Evolutionary conservation across 2,888 invertebrate genomes (phyloP).

Genomic region (Epirrita christyi): DNA sequence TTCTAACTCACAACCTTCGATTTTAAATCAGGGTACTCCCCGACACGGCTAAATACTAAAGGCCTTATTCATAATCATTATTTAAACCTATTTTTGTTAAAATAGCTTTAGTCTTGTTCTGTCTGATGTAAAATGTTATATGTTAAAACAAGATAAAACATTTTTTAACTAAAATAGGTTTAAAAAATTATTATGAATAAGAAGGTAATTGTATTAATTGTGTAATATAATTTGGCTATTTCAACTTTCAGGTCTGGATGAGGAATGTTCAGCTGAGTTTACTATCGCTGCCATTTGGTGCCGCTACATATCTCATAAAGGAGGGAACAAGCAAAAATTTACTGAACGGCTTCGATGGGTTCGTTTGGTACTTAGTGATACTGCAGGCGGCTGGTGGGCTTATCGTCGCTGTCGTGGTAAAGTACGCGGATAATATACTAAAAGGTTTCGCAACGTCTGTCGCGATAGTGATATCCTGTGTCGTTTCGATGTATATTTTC

Average conservation of each 20-base stretch:
- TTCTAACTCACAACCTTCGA: too few species aligned
- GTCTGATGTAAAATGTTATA: too few species aligned
- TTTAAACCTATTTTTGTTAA: too few species aligned
- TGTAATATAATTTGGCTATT: slow-evolving; percentile 1
- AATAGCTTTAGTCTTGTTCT: too few species aligned
- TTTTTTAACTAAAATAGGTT: too few species aligned
- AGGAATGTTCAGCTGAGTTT: slow-evolving; percentile 98
- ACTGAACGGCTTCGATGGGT: slow-evolving; percentile 89
- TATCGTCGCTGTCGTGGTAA: slow-evolving; percentile 98
- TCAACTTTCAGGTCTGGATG: slow-evolving; percentile 91
- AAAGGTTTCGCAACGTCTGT: slow-evolving; percentile 99
- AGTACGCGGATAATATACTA: slow-evolving; percentile 99
- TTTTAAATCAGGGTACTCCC: too few species aligned
- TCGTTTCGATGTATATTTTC: slow-evolving; percentile 97
- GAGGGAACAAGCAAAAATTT: slow-evolving; percentile 89
- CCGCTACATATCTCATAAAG: slow-evolving; percentile 90
- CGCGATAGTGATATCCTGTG: slow-evolving; percentile 97
- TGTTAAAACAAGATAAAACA: too few species aligned
- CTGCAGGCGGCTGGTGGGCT: slow-evolving; percentile 98
- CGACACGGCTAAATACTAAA: too few species aligned
- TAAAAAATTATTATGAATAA: too few species aligned
- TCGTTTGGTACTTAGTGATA: slow-evolving; percentile 94
- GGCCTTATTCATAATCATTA: too few species aligned
- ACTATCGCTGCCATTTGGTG: slow-evolving; percentile 95
- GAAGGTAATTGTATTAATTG: not conserved